Percentiles rank a stretch among this genome's conserved stretches.
Conservation (phyloP, 2,888 invertebrate species). For the Callyntrura sp. region DNA sequence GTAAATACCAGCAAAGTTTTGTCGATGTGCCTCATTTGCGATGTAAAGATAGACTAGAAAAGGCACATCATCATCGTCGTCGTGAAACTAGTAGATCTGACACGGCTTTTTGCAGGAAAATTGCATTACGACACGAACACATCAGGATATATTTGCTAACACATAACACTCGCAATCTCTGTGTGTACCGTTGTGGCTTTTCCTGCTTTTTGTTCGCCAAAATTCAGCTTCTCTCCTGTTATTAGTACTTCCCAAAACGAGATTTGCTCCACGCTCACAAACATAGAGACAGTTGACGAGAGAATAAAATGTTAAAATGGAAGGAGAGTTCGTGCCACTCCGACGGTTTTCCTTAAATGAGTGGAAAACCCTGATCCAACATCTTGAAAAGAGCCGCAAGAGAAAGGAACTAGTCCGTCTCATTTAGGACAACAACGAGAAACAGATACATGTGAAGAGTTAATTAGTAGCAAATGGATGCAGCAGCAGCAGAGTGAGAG, state of each 20-base stretch:
- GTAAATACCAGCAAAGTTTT: not conserved
- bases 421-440: not conserved
- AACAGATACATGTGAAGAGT: slow-evolving; percentile 48
- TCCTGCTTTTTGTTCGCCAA: not conserved
- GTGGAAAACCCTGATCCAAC: slow-evolving; percentile 23
- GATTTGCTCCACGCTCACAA: too few species aligned
- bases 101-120: not conserved
- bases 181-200: not conserved
- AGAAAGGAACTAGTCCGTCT: not conserved
- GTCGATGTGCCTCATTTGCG: not conserved
- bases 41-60: not conserved
- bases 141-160: too few species aligned
- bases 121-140: slow-evolving; percentile 5
- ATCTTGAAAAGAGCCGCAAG: not conserved
- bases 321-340: not conserved
- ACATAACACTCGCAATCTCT: not conserved
- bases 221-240: not conserved
- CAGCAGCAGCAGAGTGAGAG: slow-evolving; percentile 50
- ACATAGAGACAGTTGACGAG: too few species aligned
- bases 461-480: slow-evolving; percentile 66
- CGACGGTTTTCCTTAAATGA: not conserved
- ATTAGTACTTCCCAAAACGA: too few species aligned
- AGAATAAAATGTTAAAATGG: not conserved
- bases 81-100: slow-evolving; percentile 2
- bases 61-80: too few species aligned